Evolutionary conservation across 1,140 invertebrate species (phyloP), one percentile per base, ranked within the genome.

Genomic region (Leguminivora glycinivorella): DNA sequence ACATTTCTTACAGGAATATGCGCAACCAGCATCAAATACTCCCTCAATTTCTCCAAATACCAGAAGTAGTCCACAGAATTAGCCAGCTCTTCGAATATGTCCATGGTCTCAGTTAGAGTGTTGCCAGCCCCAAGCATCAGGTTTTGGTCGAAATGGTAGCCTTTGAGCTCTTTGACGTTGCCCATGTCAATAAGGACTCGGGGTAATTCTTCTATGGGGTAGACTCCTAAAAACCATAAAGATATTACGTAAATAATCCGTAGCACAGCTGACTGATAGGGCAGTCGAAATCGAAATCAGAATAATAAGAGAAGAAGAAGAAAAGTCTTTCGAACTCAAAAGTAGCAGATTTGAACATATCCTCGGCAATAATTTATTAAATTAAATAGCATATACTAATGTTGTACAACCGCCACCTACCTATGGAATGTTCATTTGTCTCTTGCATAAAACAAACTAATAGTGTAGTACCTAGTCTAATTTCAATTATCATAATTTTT

Each of bases 1-100:
- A 95, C 94, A 91, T 96, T 96, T 86, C 95, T 90, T 5, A 96
- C 94, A 22, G 95, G 93, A n/a, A 95, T 92, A 85, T 95, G 95
- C 1, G 95, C 95, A 68, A 96, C 93, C 67, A 95, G 85, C 84
- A 95, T 94, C 72, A 96, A 92, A 74, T 93, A 93, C 17, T 90
- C 73, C 75, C 89, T 85, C 72, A 93, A 85, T 73, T 93, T 82
- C 6, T 72, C 68, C 24, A 84, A 85, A 71, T 93, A 93, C 68
- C 67, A 79, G 81, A 80, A 93, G 80, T 73, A 81, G 56, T 70
- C 29, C 31, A 14, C 19, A 9, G 58, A 14, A 29, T 7, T 26
- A 0, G 69, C 60, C n/a, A 90, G 85, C 71, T 92, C 88, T 1
- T 85, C 80, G 60, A 94, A 93, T 4, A 90, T 81, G 1, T 92